These are phyloP conservation scores for Takifugu rubripes DNA, from an alignment of 2,797 vertebrate genomes.

Conservation along the genomic window DNA sequence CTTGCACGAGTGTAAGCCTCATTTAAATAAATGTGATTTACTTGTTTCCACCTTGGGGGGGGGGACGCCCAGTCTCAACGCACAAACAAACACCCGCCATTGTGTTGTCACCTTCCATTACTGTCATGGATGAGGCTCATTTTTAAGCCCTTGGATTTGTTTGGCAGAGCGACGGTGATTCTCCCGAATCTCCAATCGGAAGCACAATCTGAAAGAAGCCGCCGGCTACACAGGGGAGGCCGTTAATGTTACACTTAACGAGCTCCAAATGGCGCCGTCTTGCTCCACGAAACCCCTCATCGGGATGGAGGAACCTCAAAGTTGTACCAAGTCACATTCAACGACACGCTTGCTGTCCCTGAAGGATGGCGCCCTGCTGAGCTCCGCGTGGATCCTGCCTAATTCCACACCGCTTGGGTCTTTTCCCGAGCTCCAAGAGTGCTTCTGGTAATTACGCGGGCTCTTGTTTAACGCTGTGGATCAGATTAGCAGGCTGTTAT, in stretches of 20 bases:
- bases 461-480: conserved; percentile 24
- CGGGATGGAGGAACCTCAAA: too few relatives aligned
- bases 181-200: not conserved
- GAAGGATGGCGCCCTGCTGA: not conserved
- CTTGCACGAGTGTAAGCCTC: too few relatives aligned
- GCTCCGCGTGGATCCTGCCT: not conserved
- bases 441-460: not conserved
- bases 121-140: not conserved
- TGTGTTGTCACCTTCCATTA: not conserved
- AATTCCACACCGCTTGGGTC: not conserved
- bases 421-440: conserved; percentile 1
- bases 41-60: too few relatives aligned
- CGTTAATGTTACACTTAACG: too few relatives aligned
- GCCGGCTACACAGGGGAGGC: not conserved
- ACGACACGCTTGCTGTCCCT: too few relatives aligned
- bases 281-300: too few relatives aligned
- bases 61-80: too few relatives aligned
- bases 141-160: not conserved
- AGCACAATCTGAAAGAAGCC: conserved; percentile 9
- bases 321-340: too few relatives aligned
- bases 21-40: too few relatives aligned
- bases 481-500: conserved; percentile 25
- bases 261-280: too few relatives aligned
- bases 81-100: too few relatives aligned
- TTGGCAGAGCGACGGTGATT: not conserved